phyloP scores from a whole-genome alignment of 2,888 invertebrate species.

The Heteropelma amictum region DNA sequence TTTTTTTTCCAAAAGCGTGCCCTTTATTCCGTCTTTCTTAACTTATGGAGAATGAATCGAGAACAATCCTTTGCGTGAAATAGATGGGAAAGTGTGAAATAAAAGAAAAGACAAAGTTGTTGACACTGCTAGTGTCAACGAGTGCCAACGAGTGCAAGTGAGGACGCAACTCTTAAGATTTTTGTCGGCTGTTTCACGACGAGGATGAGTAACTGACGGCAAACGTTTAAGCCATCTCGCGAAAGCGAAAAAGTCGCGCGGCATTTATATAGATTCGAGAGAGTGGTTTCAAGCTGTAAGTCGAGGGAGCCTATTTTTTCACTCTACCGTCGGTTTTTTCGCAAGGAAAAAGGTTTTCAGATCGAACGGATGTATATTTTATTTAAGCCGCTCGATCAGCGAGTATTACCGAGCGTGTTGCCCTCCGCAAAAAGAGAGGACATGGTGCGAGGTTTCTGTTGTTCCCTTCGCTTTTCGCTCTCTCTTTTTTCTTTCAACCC shows the following conservation, averaged over 20 bases:
- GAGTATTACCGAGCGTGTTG: constrained; percentile 51
- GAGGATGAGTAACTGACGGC: constrained; percentile 45
- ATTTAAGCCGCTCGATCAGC: constrained; percentile 60
- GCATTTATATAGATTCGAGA: neutral
- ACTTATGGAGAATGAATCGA: constrained; percentile 36
- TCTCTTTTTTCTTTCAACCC: constrained; percentile 24
- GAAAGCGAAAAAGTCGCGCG: neutral
- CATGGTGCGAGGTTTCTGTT: constrained; percentile 41
- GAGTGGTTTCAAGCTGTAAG: neutral
- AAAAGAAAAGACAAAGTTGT: constrained; percentile 6
- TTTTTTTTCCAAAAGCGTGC: neutral
- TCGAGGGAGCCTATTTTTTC: constrained; percentile 2
- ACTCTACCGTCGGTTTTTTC: neutral
- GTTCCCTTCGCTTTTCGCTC: neutral
- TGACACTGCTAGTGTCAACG: no score
- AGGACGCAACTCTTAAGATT: constrained; percentile 11
- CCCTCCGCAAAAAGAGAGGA: constrained; percentile 15
- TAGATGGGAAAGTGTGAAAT: neutral
- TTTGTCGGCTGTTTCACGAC: neutral
- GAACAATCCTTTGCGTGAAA: neutral
- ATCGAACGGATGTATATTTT: constrained; percentile 57
- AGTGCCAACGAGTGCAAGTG: no score
- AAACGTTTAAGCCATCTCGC: constrained; percentile 48
- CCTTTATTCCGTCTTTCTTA: constrained; percentile 11
- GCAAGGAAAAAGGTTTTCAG: constrained; percentile 41